These are phyloP conservation scores for Antheraea mylitta DNA, from an alignment of 1,140 invertebrate genomes.

Conservation along the genomic window DNA sequence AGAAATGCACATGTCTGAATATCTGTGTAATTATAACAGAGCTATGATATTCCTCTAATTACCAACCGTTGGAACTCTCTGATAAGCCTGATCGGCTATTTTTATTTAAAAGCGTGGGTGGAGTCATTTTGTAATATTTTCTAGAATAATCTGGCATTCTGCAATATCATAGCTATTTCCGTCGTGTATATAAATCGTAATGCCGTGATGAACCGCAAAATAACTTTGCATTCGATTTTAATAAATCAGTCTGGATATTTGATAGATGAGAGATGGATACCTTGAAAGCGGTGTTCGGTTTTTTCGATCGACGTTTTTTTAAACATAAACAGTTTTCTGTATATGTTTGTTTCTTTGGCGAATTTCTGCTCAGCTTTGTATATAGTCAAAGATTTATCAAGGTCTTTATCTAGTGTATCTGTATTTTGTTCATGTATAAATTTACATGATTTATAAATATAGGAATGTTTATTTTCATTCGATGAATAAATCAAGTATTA, in stretches of 20 bases:
- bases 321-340: background rate
- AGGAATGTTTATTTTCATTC: too few species aligned
- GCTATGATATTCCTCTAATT: constrained; percentile 14
- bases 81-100: constrained; percentile 34
- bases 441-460: background rate
- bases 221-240: constrained; percentile 1
- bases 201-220: constrained; percentile 8
- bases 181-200: constrained; percentile 5
- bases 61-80: constrained; percentile 1
- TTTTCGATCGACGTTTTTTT: background rate
- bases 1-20: background rate
- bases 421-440: background rate
- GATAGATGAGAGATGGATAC: constrained; percentile 6
- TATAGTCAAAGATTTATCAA: background rate
- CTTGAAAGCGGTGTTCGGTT: background rate
- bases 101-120: constrained; percentile 50
- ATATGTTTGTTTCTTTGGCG: background rate
- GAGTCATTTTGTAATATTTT: constrained; percentile 50
- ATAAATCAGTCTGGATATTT: constrained; percentile 10
- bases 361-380: background rate
- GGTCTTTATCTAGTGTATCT: background rate
- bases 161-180: constrained; percentile 27
- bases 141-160: constrained; percentile 14
- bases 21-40: background rate
- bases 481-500: too few species aligned